phyloP scores from a whole-genome alignment of 2,113 vertebrate species.

The Rhinolophus sinicus region DNA sequence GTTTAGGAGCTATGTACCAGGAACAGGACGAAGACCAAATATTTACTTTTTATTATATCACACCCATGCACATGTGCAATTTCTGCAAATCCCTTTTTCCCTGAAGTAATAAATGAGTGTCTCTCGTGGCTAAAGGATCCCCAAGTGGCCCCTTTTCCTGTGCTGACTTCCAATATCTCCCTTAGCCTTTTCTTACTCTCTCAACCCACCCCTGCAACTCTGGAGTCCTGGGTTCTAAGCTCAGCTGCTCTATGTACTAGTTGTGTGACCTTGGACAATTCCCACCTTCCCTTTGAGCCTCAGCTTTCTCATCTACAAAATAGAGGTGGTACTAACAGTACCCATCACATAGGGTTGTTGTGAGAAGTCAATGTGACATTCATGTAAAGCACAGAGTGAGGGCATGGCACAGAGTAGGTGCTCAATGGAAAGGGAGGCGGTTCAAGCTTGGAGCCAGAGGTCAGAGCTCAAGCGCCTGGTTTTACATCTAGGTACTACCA shows the following conservation, averaged over 20 bases:
- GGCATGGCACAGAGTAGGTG: fast-evolving
- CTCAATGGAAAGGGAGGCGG: neutral
- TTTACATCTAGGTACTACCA: neutral
- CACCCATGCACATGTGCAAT: neutral
- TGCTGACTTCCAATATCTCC: neutral
- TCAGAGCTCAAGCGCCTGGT: neutral
- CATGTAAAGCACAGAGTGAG: neutral
- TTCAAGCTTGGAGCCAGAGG: neutral
- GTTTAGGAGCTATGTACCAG: neutral
- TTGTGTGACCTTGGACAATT: neutral
- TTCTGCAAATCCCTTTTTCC: neutral
- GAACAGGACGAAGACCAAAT: neutral
- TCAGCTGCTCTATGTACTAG: neutral
- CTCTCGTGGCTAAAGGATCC: neutral
- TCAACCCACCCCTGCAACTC: neutral
- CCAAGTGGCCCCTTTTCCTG: neutral
- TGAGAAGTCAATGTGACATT: neutral
- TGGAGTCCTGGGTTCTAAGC: neutral
- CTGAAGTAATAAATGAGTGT: neutral
- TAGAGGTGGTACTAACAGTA: neutral
- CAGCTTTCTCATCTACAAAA: neutral
- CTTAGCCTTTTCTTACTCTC: neutral
- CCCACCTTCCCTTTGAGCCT: neutral
- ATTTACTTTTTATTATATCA: slow-evolving; percentile 37
- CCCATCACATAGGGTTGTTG: fast-evolving